Conservation (phyloP, 2,888 invertebrate species). For the Coenonympha arcania region DNA sequence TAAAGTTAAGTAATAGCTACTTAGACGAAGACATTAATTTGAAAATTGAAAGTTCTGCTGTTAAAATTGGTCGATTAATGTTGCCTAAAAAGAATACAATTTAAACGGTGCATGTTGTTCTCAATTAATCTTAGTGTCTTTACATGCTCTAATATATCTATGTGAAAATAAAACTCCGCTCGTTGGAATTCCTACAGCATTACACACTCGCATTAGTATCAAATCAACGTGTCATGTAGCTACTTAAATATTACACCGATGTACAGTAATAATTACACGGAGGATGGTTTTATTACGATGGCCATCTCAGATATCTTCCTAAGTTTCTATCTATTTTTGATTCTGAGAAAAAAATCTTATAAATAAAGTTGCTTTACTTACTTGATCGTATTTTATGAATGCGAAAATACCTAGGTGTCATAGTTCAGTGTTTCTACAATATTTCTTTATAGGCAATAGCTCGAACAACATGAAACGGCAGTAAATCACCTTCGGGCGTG, state of each 20-base stretch:
- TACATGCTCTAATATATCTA: not conserved
- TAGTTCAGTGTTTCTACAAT: conserved; percentile 22
- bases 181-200: conserved; percentile 4
- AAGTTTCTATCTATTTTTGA: not conserved
- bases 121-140: not conserved
- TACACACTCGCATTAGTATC: not conserved
- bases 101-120: no score
- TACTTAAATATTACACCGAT: not conserved
- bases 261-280: not conserved
- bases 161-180: not conserved
- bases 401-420: conserved; percentile 17
- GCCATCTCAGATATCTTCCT: not conserved
- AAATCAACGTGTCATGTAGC: conserved; percentile 3
- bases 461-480: conserved; percentile 40
- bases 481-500: conserved; percentile 64
- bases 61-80: no score
- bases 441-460: conserved; percentile 23
- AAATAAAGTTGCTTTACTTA: no score
- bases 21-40: no score
- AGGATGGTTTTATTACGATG: not conserved
- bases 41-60: no score
- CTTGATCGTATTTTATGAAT: not conserved
- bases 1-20: no score
- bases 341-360: no score
- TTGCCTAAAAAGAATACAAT: no score